Evolutionary conservation across 2,888 invertebrate genomes (phyloP).

Genomic region (Tinea semifulvella): DNA sequence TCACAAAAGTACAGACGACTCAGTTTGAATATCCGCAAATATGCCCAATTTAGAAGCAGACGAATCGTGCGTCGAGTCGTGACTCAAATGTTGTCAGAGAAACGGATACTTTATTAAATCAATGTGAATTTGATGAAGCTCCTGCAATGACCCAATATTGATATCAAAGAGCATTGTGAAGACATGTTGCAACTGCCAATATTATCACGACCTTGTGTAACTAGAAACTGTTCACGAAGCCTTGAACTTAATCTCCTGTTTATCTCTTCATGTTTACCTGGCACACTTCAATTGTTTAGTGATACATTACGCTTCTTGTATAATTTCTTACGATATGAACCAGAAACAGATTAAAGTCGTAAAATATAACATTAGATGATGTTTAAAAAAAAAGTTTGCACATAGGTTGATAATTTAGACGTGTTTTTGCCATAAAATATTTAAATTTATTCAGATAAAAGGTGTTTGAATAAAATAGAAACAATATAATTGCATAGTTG

Average conservation of each 20-base stretch:
- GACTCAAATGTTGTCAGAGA: slow-evolving; percentile 2
- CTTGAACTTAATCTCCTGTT: slow-evolving; percentile 9
- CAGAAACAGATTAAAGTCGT: too few relatives aligned
- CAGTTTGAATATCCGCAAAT: too few relatives aligned
- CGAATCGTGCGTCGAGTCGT: background rate
- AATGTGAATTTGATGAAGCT: background rate
- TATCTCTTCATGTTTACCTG: slow-evolving; percentile 3
- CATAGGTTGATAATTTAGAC: background rate
- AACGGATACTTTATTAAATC: slow-evolving; percentile 7
- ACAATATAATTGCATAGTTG: too few relatives aligned
- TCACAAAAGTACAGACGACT: background rate
- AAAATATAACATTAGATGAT: too few relatives aligned
- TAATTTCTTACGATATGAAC: background rate
- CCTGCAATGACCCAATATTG: slow-evolving; percentile 1
- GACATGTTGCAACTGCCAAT: slow-evolving; percentile 5
- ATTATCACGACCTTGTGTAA: slow-evolving; percentile 1
- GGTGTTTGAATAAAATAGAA: too few relatives aligned
- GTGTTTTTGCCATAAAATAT: too few relatives aligned
- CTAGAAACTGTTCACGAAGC: background rate
- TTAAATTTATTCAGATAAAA: too few relatives aligned
- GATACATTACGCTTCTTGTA: background rate
- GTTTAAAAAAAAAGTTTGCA: background rate
- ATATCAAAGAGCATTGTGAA: background rate
- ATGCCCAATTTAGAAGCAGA: background rate
- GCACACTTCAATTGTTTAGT: slow-evolving; percentile 3